Evolutionary conservation across 2,888 invertebrate genomes (phyloP), one percentile per base, ranked within the genome.

Genomic region (Rhyacophila evoluta): DNA sequence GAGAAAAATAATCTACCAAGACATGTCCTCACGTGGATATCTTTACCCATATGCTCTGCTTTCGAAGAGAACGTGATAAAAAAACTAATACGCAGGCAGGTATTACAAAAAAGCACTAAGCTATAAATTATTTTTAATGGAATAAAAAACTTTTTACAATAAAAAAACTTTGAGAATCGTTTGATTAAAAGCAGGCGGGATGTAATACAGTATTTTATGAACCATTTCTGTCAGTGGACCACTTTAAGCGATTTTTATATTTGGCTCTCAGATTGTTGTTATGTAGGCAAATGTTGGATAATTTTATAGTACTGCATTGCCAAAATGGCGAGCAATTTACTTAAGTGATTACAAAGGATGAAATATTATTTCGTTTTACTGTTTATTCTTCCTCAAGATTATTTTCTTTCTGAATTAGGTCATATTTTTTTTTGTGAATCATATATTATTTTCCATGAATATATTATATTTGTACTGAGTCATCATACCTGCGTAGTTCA

Each of bases 121-220:
- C n/a, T n/a, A n/a, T n/a, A n/a, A n/a, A n/a, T n/a, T n/a, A n/a
- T n/a, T n/a, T n/a, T n/a, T n/a, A n/a, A n/a, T n/a, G n/a, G n/a
- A n/a, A n/a, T n/a, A n/a, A n/a, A n/a, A n/a, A n/a, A n/a, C n/a
- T n/a, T n/a, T n/a, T n/a, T n/a, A n/a, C n/a, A n/a, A n/a, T n/a
- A n/a, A n/a, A 33, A 33, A 33, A 6, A 33, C 10, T 4, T 55
- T 55, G 55, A 55, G 55, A 55, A 55, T 12, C 55, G 8, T 10
- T 55, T 55, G 55, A 55, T 55, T 55, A 55, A 55, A 41, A 19
- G 12, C 55, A 19, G 55, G 55, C 25, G 39, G 41, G 41, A 39
- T 12, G 76, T 77, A 74, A 72, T 80, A 71, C 67, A 33, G 77
- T 80, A 80, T 80, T 80, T 80, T 80, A 80, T 80, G 77, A 71